Conservation (phyloP, 2,888 invertebrate species). For the Linnaemya vulpina region DNA sequence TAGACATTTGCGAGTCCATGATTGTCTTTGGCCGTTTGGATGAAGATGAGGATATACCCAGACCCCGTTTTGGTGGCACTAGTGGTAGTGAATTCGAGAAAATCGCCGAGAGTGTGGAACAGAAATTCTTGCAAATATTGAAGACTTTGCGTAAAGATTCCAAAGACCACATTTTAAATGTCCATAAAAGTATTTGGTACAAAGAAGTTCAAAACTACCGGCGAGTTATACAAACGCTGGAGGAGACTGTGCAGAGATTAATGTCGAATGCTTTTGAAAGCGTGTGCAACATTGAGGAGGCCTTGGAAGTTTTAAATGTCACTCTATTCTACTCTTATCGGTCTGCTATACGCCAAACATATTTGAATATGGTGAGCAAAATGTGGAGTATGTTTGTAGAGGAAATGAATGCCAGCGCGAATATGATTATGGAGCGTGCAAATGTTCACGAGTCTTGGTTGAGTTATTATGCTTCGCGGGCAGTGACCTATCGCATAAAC, state of each 20-base stretch:
- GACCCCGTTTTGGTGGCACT: slow-evolving; percentile 91
- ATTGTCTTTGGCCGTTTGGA: slow-evolving; percentile 93
- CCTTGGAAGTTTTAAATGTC: slow-evolving; percentile 89
- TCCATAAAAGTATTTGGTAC: slow-evolving; percentile 92
- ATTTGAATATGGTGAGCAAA: slow-evolving; percentile 87
- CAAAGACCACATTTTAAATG: slow-evolving; percentile 87
- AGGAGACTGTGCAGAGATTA: slow-evolving; percentile 92
- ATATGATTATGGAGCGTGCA: slow-evolving; percentile 86
- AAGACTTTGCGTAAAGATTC: slow-evolving; percentile 85
- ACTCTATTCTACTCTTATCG: slow-evolving; percentile 91
- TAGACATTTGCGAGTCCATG: slow-evolving; percentile 95
- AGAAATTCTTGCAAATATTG: slow-evolving; percentile 88
- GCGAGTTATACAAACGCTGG: slow-evolving; percentile 84
- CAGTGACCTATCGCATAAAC: slow-evolving; percentile 87
- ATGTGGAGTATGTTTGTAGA: slow-evolving; percentile 90
- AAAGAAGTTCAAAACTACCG: slow-evolving; percentile 82
- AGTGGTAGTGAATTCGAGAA: slow-evolving; percentile 87
- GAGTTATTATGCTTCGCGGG: slow-evolving; percentile 89
- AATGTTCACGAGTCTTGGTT: slow-evolving; percentile 87
- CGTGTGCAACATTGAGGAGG: slow-evolving; percentile 91
- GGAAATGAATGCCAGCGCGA: slow-evolving; percentile 89
- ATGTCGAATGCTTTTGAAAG: slow-evolving; percentile 90
- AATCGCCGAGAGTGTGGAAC: slow-evolving; percentile 88
- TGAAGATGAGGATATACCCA: slow-evolving; percentile 87
- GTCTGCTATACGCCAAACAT: slow-evolving; percentile 87